Percentiles rank a stretch among this genome's conserved stretches.
These are phyloP conservation scores for Rhynchomys soricoides DNA, from an alignment of 2,113 vertebrate species.

Conservation along the genomic window DNA sequence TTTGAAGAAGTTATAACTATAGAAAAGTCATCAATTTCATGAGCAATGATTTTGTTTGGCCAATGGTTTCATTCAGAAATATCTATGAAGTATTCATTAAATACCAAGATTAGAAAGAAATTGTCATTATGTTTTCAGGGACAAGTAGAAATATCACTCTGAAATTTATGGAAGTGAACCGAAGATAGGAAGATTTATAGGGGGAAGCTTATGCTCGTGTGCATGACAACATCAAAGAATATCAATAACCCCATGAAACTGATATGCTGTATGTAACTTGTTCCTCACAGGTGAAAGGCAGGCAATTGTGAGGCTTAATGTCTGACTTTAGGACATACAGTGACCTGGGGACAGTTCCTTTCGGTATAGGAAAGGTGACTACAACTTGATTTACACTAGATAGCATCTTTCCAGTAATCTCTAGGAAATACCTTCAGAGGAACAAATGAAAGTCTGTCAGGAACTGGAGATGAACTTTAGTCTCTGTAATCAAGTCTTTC, in stretches of 20 bases:
- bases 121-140: not conserved
- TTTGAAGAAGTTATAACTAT: slow-evolving; percentile 37
- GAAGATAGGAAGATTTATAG: not conserved
- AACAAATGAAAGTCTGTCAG: not conserved
- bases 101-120: not conserved
- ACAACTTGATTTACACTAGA: not conserved
- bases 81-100: not conserved
- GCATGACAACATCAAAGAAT: not conserved
- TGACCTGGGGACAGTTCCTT: not conserved
- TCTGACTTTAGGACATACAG: not conserved
- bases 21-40: slow-evolving; percentile 17
- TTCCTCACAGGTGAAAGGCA: not conserved
- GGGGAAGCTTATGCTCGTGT: too few relatives aligned
- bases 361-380: not conserved
- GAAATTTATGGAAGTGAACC: not conserved
- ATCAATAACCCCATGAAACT: not conserved
- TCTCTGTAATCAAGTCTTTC: not conserved
- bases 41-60: not conserved
- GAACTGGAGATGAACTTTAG: not conserved
- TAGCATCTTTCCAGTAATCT: not conserved
- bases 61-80: slow-evolving; percentile 6
- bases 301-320: not conserved
- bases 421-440: not conserved
- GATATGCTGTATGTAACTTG: not conserved
- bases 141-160: not conserved